A percentile compares a stretch with the other conserved stretches of the same genome.
Evolutionary conservation across 2,797 vertebrate genomes (phyloP).

Genomic region (Ctenochaetus hawaiiensis): DNA sequence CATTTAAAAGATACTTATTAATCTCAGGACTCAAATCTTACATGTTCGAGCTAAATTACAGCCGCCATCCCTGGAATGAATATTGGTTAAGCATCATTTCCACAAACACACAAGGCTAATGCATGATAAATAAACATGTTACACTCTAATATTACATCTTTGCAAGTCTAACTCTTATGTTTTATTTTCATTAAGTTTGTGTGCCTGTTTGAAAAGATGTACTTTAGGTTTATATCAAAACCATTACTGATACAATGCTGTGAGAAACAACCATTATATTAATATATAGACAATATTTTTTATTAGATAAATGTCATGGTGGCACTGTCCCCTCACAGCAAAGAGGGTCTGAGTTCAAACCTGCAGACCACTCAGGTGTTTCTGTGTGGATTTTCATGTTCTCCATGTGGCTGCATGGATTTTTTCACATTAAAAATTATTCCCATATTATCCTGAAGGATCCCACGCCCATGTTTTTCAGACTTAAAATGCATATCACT

Average conservation of each 20-base stretch:
- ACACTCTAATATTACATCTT: slow-evolving; percentile 27
- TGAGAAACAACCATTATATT: neutral
- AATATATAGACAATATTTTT: neutral
- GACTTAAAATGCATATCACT: too few species aligned
- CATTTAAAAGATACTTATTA: slow-evolving; percentile 73
- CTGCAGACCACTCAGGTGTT: too few species aligned
- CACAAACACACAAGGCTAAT: slow-evolving; percentile 49
- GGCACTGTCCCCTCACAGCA: too few species aligned
- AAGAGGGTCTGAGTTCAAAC: too few species aligned
- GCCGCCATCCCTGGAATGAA: slow-evolving; percentile 39
- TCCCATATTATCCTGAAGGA: too few species aligned
- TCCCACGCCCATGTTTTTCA: too few species aligned
- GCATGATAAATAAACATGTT: slow-evolving; percentile 53
- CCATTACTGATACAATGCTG: neutral
- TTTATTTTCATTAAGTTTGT: slow-evolving; percentile 14
- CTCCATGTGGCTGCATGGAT: too few species aligned
- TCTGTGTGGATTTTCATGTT: too few species aligned
- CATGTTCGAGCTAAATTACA: slow-evolving; percentile 58
- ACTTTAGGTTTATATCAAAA: neutral
- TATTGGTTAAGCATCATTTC: slow-evolving; percentile 57
- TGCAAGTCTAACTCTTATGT: slow-evolving; percentile 21
- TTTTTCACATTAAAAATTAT: too few species aligned
- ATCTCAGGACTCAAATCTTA: slow-evolving; percentile 52
- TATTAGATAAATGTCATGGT: too few species aligned
- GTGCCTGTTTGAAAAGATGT: neutral